phyloP scores from a whole-genome alignment of 2,888 invertebrate genomes.

The Norana najaformis region DNA sequence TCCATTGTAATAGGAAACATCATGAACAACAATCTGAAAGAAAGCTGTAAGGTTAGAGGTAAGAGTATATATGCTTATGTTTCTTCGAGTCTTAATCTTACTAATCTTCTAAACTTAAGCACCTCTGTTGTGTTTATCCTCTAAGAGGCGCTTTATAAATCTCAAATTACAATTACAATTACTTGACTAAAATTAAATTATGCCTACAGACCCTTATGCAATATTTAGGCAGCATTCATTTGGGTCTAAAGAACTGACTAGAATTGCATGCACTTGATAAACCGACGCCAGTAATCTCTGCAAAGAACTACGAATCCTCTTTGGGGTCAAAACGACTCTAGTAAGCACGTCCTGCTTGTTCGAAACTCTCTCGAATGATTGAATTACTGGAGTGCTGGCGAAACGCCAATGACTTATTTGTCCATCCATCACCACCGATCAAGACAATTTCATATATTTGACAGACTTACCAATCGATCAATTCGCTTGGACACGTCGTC shows the following conservation, averaged over 20 bases:
- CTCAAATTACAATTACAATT: no score
- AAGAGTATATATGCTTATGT: no score
- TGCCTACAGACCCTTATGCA: no score
- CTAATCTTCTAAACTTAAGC: no score
- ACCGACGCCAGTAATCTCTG: not conserved
- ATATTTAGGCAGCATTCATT: not conserved
- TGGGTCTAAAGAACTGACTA: not conserved
- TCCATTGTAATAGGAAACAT: no score
- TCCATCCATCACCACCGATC: not conserved
- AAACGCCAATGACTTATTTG: not conserved
- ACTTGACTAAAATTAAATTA: not conserved
- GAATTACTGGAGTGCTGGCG: not conserved
- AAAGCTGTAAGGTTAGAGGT: no score
- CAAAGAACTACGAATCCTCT: not conserved
- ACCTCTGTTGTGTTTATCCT: not conserved
- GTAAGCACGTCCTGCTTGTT: not conserved
- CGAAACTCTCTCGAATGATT: not conserved
- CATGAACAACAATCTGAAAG: no score
- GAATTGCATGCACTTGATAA: no score
- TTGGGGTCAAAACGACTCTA: not conserved
- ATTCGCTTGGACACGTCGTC: not conserved
- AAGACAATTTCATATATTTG: not conserved
- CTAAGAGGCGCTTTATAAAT: no score
- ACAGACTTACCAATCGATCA: not conserved
- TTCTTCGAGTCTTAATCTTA: no score